Evolutionary conservation across 1,140 invertebrate species (phyloP).

Genomic region (Trachymyrmex cornetzi): DNA sequence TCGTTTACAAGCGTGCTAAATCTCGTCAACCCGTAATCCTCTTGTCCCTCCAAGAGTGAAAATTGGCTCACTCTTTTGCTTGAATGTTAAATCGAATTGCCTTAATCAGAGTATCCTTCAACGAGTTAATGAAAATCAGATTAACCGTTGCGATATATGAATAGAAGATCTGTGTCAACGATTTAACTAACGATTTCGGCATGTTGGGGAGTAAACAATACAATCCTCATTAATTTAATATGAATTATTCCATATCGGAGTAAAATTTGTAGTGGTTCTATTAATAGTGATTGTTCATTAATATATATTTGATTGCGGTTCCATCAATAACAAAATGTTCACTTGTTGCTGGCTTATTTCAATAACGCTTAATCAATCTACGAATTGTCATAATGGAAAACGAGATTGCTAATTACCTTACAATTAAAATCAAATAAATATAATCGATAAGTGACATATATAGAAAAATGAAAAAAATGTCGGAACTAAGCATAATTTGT

Average conservation of each 20-base stretch:
- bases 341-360: conserved; percentile 46
- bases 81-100: conserved; percentile 29
- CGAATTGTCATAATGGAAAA: conserved; percentile 6
- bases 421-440: neutral
- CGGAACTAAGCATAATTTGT: neutral
- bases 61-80: conserved; percentile 32
- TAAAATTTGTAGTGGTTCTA: neutral
- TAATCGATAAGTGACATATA: neutral
- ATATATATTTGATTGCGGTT: conserved; percentile 47
- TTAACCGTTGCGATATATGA: neutral
- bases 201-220: neutral
- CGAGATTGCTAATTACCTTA: neutral
- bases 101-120: conserved; percentile 11
- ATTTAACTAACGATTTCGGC: neutral
- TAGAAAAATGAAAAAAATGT: neutral
- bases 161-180: conserved; percentile 12
- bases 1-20: conserved; percentile 42
- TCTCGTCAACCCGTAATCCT: conserved; percentile 19
- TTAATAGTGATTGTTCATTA: conserved; percentile 36
- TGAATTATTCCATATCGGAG: conserved; percentile 16
- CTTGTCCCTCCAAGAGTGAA: conserved; percentile 5
- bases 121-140: conserved; percentile 19
- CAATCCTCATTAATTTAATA: conserved; percentile 4
- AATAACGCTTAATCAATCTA: neutral
- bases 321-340: conserved; percentile 24